Base-by-base conservation (phyloP, 1,140 invertebrate genomes). In the Ceratosolen fusciceps region DNA sequence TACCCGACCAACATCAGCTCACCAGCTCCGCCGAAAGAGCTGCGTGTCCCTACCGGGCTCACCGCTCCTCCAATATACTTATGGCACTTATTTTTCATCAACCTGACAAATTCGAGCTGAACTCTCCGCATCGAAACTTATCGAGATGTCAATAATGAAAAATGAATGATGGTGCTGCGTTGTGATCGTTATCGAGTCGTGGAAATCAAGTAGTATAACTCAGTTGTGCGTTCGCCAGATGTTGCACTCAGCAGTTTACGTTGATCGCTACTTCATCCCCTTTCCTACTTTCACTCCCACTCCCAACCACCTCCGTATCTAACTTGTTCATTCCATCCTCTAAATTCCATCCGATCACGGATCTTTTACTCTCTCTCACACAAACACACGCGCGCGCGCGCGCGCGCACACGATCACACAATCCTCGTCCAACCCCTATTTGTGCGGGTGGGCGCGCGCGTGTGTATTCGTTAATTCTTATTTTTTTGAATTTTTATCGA, bases 181-280 rank as follows among this genome's bases (percentile, higher is more conserved):
- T 34, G 67, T 16, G 67, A 68, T 68, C 67, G 39, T 43, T 68
- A 47, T 43, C 67, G 67, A 68, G 9, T 34, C 37, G 54, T 43
- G 54, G 56, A 74, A 74, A 60, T 74, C 72, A 24, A 60, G 72
- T 72, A 72, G 68, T 72, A 54, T 72, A 72, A 54, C 68, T 72
- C 68, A 72, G 14, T 47, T 21, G 47, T 47, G 26, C 26, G 68
- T 72, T 72, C 47, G 47, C 68, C 68, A 47, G 43, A 72, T 72
- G 68, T 52, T 49, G 26, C 43, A 47, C 43, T 26, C 24, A 47
- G 43, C 24, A 47, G 26, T 72, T 72, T 52, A 72, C 37, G 24
- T 72, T 34, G 47, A 72, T 72, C 24, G 47, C 54, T 71, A 43
- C 52, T 72, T 72, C 34, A 43, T 54, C 26, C 2, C 5, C 9